Evolutionary conservation across 2,888 invertebrate species (phyloP).

Genomic region (Lasioglossum figueresi): DNA sequence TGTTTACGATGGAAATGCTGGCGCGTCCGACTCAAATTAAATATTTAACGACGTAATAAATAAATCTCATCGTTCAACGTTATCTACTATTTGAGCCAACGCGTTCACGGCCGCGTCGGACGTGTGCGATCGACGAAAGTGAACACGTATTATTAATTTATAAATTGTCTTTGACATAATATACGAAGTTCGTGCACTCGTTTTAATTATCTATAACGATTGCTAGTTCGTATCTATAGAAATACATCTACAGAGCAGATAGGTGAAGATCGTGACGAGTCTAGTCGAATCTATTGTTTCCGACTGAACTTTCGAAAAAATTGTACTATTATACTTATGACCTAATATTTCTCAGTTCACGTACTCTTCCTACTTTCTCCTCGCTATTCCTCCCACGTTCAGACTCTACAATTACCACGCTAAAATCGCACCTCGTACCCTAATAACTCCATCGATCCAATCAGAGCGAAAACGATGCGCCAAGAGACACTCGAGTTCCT

Average conservation of each 20-base stretch:
- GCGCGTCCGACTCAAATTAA: neutral
- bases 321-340: neutral
- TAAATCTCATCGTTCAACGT: neutral
- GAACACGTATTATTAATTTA: neutral
- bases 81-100: neutral
- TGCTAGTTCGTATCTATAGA: neutral
- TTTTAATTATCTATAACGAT: neutral
- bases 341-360: neutral
- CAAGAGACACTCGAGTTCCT: neutral
- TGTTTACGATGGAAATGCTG: slow-evolving; percentile 2
- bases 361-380: slow-evolving; percentile 1
- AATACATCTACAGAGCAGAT: neutral
- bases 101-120: neutral
- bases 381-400: neutral
- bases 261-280: slow-evolving; percentile 5
- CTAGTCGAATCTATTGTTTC: slow-evolving; percentile 4
- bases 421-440: slow-evolving; percentile 12
- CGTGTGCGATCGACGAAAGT: neutral
- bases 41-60: neutral
- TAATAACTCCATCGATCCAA: slow-evolving; percentile 36
- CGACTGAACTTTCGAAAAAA: neutral
- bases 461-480: neutral
- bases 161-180: neutral
- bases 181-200: too few species aligned
- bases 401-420: slow-evolving; percentile 5